Evolutionary conservation across 2,113 vertebrate genomes (phyloP), one percentile per base, ranked within the genome.

Genomic region (Barnardius zonarius): DNA sequence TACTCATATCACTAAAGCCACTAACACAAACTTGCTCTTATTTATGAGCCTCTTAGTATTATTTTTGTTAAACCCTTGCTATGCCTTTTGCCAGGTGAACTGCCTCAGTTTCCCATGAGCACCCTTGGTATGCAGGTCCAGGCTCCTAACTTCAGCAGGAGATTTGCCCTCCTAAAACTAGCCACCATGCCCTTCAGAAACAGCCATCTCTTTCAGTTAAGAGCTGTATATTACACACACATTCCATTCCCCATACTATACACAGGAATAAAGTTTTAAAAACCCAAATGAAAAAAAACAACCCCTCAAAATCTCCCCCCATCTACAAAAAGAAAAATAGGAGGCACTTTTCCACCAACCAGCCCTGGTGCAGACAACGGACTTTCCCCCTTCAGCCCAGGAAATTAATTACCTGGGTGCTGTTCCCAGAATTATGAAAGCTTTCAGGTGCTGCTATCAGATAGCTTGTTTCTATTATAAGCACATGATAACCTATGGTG

Each of bases 211-310:
- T 72, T 49, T 30, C 44, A 39, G 61, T 37, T 7, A 23, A 39
- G 7, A 67, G 9, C 63, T 35, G 3, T 33, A 23, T 11, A 22
- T n/a, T 30, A 9, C 30, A n/a, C 33, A 62, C 22, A 17, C 37
- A 33, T 11, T n/a, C 33, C 20, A 2, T 25, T 61, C 12, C 31
- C 11, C 8, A 7, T 1, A 23, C 11, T 27, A 37, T 25, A 13
- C 0, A 0, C 3, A 18, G 1, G 28, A 48, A 54, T 3, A 35
- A n/a, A 28, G 10, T 63, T 4, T 25, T 3, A 33, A 44, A 43
- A n/a, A 1, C 2, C 5, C 35, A 23, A 25, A n/a, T n/a, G 20
- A 31, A 27, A 61, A 5, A 20, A 20, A 55, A 16, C 4, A 12
- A 25, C 67, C 18, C 17, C 20, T n/a, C 55, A 59, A 43, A 52